A percentile compares a stretch with the other conserved stretches of the same genome.
Evolutionary conservation across 2,888 invertebrate species (phyloP).

Genomic region (Trachelus iudaicus): DNA sequence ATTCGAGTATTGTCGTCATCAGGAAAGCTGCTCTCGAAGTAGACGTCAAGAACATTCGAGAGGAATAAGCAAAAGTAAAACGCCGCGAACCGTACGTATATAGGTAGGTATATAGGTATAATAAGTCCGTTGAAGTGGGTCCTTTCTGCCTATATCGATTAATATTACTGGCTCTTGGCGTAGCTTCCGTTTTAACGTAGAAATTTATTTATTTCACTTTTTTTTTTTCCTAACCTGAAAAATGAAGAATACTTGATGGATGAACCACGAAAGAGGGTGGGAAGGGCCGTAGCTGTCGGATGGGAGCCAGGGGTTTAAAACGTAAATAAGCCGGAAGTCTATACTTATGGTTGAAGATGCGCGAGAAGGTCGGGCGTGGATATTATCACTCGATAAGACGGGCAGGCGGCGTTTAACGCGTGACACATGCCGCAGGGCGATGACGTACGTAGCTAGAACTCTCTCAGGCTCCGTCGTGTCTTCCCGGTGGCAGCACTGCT

Average conservation of each 20-base stretch:
- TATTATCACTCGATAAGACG: slow-evolving; percentile 22
- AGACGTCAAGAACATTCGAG: slow-evolving; percentile 41
- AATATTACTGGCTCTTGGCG: not conserved
- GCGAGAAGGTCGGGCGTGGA: slow-evolving; percentile 1
- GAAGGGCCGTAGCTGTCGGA: not conserved
- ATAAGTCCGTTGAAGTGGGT: not conserved
- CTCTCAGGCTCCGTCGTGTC: slow-evolving; percentile 35
- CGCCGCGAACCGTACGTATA: no score
- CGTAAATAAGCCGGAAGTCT: slow-evolving; percentile 1
- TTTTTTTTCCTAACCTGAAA: not conserved
- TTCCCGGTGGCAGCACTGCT: slow-evolving; percentile 30
- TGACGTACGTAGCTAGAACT: slow-evolving; percentile 32
- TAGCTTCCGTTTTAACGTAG: not conserved
- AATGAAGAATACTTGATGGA: not conserved
- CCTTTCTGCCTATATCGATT: not conserved
- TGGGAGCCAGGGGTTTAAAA: not conserved
- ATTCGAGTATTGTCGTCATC: slow-evolving; percentile 43
- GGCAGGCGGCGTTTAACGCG: slow-evolving; percentile 20
- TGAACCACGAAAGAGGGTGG: not conserved
- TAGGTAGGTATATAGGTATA: not conserved
- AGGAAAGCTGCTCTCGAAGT: slow-evolving; percentile 33
- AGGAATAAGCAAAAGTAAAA: not conserved
- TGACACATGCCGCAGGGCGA: slow-evolving; percentile 35
- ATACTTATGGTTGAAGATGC: not conserved
- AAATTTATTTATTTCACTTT: not conserved